Evolutionary conservation across 1,140 invertebrate species (phyloP), one percentile per base, ranked within the genome.

Genomic region (Belonocnema kinseyi): DNA sequence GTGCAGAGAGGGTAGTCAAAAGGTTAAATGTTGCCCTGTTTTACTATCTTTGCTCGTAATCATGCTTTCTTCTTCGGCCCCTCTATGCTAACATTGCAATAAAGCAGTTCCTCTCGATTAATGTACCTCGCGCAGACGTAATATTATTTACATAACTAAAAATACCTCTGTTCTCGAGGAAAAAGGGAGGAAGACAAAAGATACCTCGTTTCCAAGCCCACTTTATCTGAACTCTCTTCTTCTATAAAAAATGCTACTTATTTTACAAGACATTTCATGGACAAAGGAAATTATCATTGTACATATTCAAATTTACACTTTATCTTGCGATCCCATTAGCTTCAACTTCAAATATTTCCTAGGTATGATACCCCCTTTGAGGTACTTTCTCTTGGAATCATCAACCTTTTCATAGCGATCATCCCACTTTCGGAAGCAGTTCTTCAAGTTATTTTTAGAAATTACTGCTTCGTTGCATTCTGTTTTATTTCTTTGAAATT

Each of bases 41-140:
- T 54, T 54, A 54, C 53, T 66, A 66, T 66, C 61, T 66, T 40
- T 26, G 10, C 26, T 40, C 61, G 61, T 66, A 66, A 66, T 66
- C 46, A 66, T 66, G 26, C 61, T 66, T 66, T 61, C 26, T 61
- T 61, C 26, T 61, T 14, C 26, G n/a, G 11, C 54, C 17, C 61
- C 12, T 10, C 61, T n/a, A 40, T 66, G 61, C 61, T 66, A 66
- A 66, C 40, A 66, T 66, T 66, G 61, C 33, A 66, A 66, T 66
- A 66, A 40, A 66, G 61, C 61, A 66, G 26, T 66, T 66, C 33
- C 14, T 66, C 61, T 66, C 26, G 61, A 66, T 66, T 66, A n/a
- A 66, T 66, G 61, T 66, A 46, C 61, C 14, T 66, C 61, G 33
- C 26, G 61, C 14, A 66, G 58, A 66, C 26, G 33, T 66, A 40